Percentiles rank a stretch among this genome's conserved stretches.
Conservation (phyloP, 2,113 vertebrate genomes). For the Hyperoodon ampullatus region DNA sequence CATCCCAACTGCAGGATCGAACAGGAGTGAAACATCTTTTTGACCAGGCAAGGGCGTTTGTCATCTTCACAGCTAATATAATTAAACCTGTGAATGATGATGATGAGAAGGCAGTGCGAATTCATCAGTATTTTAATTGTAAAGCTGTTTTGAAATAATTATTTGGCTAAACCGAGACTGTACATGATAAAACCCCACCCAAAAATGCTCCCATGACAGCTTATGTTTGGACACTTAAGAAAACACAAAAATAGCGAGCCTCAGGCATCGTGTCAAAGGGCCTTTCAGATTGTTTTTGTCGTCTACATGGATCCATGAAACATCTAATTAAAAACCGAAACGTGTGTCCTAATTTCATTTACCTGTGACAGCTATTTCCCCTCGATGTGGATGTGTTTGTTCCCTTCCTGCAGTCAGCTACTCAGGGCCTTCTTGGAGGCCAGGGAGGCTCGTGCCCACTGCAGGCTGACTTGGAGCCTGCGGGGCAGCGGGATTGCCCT, state of each 20-base stretch:
- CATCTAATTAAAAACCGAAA: neutral
- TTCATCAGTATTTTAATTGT: neutral
- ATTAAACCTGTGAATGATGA: conserved; percentile 14
- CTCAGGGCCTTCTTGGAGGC: neutral
- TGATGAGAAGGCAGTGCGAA: conserved; percentile 1
- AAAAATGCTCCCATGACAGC: neutral
- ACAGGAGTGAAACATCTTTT: conserved; percentile 7
- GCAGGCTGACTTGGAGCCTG: neutral
- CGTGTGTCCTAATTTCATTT: neutral
- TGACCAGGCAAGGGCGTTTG: neutral
- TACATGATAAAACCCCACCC: neutral
- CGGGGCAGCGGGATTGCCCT: neutral
- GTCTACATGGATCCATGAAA: neutral
- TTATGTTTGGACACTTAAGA: neutral
- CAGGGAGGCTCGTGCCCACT: fast-evolving
- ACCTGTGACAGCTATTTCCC: neutral
- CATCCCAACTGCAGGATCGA: conserved; percentile 45
- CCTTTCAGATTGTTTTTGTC: neutral
- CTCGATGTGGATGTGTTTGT: neutral
- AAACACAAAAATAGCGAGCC: neutral
- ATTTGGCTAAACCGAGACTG: neutral
- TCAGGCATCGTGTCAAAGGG: neutral
- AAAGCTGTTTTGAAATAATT: conserved; percentile 40
- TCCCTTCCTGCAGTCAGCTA: neutral
- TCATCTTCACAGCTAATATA: conserved; percentile 32